Evolutionary conservation across 2,797 vertebrate species (phyloP), one percentile per base, ranked within the genome.

Genomic region (Choloepus didactylus): DNA sequence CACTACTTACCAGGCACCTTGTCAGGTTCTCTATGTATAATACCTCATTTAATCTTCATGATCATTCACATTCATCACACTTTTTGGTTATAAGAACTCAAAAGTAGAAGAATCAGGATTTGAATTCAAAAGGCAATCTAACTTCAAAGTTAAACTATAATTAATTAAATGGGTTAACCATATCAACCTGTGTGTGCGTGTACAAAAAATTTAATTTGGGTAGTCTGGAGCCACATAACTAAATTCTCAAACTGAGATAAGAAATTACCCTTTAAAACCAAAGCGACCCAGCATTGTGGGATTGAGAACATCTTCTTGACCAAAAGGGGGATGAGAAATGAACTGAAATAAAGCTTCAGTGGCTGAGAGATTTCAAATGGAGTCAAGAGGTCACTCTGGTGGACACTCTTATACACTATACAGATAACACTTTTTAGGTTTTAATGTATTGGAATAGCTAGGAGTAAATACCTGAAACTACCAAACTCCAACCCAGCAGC

Each of bases 41-140:
- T 15, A 38, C 38, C 12, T 73, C 64, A 81, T 19, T 84, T 89
- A 70, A 84, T 69, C 49, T 54, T 88, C 60, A 81, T 41, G 44
- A 46, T n/a, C 76, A 66, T 35, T 83, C 79, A 87, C 62, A 64
- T 60, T 75, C n/a, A 29, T 9, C 21, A 38, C 8, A 46, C n/a
- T 91, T 49, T 87, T 80, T 35, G 83, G 14, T 27, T 67, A 59
- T 41, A 35, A 72, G 86, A 62, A 62, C 19, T 92, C 49, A 81
- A 77, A 89, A 85, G 25, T 35, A 60, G 67, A 81, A 51, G 38
- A 89, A 93, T n/a, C 21, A 83, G 38, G 41, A 81, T 59, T 66
- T 59, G 29, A 96, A 86, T 73, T 6, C 23, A 54, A 54, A 16
- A 79, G 11, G 46, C 75, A 88, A 2, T 44, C 54, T 60, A 49